Evolutionary conservation across 92 coral and sea anemone species (phyloP).

Genomic region (Parazoanthus darwini): DNA sequence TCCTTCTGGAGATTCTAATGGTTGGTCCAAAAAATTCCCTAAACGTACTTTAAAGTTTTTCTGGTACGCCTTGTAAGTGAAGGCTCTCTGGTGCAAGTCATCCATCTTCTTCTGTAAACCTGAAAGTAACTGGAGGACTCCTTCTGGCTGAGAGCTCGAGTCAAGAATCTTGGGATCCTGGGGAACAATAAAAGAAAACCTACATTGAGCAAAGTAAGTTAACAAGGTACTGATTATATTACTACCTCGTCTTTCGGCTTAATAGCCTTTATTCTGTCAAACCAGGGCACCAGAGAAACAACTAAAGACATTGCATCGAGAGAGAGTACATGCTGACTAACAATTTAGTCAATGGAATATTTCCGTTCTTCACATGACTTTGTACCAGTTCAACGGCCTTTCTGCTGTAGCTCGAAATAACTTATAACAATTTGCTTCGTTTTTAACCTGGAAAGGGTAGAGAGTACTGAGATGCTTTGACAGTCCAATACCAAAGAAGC

Average conservation of each 20-base stretch:
- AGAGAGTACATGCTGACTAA: neutral
- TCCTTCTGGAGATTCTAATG: too few species aligned
- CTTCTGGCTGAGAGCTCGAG: slow-evolving; percentile 82
- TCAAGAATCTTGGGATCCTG: slow-evolving; percentile 98
- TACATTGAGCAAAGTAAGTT: neutral
- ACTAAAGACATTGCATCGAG: too few species aligned
- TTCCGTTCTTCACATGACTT: neutral
- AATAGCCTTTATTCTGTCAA: neutral
- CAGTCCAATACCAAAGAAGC: neutral
- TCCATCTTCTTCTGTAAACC: slow-evolving; percentile 91
- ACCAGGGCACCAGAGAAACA: neutral
- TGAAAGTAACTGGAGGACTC: slow-evolving; percentile 71
- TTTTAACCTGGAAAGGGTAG: neutral
- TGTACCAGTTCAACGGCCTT: neutral
- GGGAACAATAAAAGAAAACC: neutral
- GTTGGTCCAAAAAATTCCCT: neutral
- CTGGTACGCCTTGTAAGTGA: slow-evolving; percentile 88
- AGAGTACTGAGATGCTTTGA: neutral
- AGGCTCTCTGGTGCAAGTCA: slow-evolving; percentile 72
- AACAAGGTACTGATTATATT: neutral
- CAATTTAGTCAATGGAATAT: neutral
- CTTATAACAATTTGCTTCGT: too few species aligned
- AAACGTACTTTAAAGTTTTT: slow-evolving; percentile 86
- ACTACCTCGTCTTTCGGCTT: neutral
- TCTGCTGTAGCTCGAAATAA: too few species aligned